These are phyloP conservation scores for Chelonoidis abingdonii DNA, from an alignment of 2,113 vertebrate genomes.

Conservation along the genomic window DNA sequence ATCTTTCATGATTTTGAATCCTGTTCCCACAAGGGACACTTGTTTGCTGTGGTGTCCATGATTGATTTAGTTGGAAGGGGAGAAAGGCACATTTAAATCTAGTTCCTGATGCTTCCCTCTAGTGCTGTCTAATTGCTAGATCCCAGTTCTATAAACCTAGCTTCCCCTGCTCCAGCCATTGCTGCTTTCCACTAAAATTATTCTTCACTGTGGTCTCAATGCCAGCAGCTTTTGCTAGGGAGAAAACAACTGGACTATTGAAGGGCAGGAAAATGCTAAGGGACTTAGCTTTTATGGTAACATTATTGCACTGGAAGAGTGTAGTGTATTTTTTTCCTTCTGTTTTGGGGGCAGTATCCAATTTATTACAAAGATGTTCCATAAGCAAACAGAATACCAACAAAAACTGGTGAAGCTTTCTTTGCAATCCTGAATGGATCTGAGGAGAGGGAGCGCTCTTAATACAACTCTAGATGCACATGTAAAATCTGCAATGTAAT, in stretches of 20 bases:
- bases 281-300: neutral
- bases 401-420: neutral
- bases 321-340: neutral
- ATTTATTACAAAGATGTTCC: neutral
- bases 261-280: neutral
- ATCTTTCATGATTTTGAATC: neutral
- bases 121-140: neutral
- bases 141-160: neutral
- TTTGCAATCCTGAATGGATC: neutral
- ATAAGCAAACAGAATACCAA: neutral
- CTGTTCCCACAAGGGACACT: neutral
- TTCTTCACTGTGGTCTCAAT: neutral
- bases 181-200: neutral
- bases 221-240: neutral
- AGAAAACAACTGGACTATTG: neutral
- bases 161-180: neutral
- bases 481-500: neutral
- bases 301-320: neutral
- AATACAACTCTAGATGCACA: neutral
- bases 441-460: neutral
- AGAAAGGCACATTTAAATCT: neutral
- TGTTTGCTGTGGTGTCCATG: neutral
- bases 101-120: neutral
- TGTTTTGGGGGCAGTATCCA: neutral
- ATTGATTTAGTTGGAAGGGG: neutral